Conservation (phyloP, 2,888 invertebrate genomes). For the Archips crataeganus region DNA sequence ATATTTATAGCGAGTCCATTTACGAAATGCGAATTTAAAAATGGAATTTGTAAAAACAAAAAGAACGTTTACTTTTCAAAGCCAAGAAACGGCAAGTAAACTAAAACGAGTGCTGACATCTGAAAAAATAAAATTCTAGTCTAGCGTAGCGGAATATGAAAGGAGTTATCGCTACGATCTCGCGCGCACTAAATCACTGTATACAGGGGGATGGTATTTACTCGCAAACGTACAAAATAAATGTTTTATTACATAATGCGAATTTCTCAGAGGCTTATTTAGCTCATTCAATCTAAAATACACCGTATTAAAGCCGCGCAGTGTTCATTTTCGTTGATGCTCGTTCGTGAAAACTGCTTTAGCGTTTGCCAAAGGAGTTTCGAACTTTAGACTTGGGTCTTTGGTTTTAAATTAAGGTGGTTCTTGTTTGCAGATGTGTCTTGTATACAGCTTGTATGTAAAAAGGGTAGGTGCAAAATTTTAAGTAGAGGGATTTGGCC, state of each 20-base stretch:
- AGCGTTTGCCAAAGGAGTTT: constrained; percentile 49
- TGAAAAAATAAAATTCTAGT: constrained; percentile 67
- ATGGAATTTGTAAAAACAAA: constrained; percentile 54
- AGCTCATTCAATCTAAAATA: constrained; percentile 49
- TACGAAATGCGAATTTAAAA: constrained; percentile 50
- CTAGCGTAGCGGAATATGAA: constrained; percentile 81
- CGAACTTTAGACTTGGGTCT: constrained; percentile 46
- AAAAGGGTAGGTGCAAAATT: constrained; percentile 81
- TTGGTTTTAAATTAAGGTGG: constrained; percentile 58
- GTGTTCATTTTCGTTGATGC: constrained; percentile 53
- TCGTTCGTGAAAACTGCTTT: constrained; percentile 47
- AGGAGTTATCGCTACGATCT: constrained; percentile 84
- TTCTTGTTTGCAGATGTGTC: constrained; percentile 59
- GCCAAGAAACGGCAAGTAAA: constrained; percentile 54
- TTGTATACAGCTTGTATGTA: constrained; percentile 62
- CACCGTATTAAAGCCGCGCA: constrained; percentile 52
- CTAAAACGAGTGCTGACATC: constrained; percentile 55
- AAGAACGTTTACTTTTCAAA: constrained; percentile 52
- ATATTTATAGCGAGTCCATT: constrained; percentile 22
- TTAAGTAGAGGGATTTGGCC: constrained; percentile 83
- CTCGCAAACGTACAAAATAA: constrained; percentile 84
- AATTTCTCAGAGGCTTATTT: constrained; percentile 80
- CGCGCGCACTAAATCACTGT: constrained; percentile 83
- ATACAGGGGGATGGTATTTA: constrained; percentile 84
- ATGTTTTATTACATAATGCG: constrained; percentile 85